Percentiles rank a stretch among this genome's conserved stretches.
phyloP scores from a whole-genome alignment of 2,888 invertebrate genomes.

The Rhyacophila evoluta region DNA sequence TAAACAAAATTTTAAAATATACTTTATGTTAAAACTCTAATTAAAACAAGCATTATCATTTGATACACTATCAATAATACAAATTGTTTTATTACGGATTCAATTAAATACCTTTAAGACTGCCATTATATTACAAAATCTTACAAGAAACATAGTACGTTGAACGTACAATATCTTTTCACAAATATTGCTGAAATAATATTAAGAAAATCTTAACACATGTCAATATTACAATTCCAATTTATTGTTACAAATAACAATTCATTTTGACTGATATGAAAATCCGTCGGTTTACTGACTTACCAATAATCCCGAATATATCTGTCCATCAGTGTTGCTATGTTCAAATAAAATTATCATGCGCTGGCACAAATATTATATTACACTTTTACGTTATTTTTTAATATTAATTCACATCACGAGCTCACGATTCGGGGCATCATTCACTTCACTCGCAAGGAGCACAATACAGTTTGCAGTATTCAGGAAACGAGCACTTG shows the following conservation, averaged over 20 bases:
- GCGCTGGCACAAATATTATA: background rate
- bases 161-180: no score
- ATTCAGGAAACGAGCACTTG: conserved; percentile 13
- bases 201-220: background rate
- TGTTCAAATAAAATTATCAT: background rate
- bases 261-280: no score
- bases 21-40: no score
- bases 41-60: no score
- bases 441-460: background rate
- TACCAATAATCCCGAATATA: conserved; percentile 9
- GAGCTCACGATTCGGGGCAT: background rate
- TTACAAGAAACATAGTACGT: no score
- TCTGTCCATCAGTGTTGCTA: background rate
- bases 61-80: no score
- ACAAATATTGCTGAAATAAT: no score
- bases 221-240: background rate
- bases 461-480: background rate
- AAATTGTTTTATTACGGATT: no score
- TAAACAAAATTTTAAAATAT: no score
- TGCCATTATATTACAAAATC: no score
- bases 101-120: no score
- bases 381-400: background rate
- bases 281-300: background rate
- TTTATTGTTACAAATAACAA: no score
- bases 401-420: background rate